Evolutionary conservation across 2,888 invertebrate genomes (phyloP), one percentile per base, ranked within the genome.

Genomic region (Congeria kusceri): DNA sequence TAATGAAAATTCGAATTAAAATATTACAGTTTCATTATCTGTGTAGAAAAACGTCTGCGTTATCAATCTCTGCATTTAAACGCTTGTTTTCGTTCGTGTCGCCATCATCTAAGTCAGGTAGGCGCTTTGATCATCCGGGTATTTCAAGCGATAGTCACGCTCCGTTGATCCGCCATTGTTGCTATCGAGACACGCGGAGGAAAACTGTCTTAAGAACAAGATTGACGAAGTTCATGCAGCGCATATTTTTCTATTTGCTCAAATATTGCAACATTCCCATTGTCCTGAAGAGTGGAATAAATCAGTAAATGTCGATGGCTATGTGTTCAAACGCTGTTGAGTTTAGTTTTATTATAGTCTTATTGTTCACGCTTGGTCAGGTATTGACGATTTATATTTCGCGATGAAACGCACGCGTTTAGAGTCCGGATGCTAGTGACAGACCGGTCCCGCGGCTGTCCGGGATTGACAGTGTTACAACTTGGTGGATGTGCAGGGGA

Each of bases 171-270:
- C 56, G 72, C 76, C 76, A 73, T 76, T 68, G 58, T 47, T 62
- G 49, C 64, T 58, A 72, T 72, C 72, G 76, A 71, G 64, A 27
- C 68, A 61, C 39, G 58, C 57, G 49, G 62, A 66, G 68, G 57
- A 62, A 79, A 79, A 74, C 65, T 74, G 74, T 78, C 73, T 73
- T 77, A 77, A 72, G 63, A 68, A 56, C 58, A 59, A 63, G 57
- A 39, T 66, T 68, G 49, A 61, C 32, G 32, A 25, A 68, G 77
- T 72, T 77, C 77, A 77, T 72, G 63, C 68, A 72, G 77, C 72
- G 68, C 77, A 72, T 13, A 67, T 57, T 71, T 39, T 77, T 64
- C 64, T 64, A 64, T 72, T 64, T 72, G 58, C 27, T 56, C 23
- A 46, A 23, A 57, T 58, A 73, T 66, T 73, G 73, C 67, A 67